Percentiles rank a stretch among this genome's conserved stretches.
These are phyloP conservation scores for Oscheius sp. DNA, from an alignment of 2,888 invertebrate genomes.

Conservation along the genomic window DNA sequence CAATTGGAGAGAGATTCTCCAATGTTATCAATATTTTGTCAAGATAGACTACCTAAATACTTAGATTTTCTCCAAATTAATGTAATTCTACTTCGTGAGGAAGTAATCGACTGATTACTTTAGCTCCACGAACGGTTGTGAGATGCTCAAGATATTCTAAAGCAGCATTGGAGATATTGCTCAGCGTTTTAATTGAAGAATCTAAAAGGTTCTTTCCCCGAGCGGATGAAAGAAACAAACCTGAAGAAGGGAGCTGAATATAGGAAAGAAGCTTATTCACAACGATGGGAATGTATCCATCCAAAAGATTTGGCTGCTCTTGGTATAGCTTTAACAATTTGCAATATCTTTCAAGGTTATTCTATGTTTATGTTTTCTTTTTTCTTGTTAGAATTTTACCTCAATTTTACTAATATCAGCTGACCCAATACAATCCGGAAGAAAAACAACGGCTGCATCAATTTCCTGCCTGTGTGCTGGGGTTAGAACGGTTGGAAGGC, in stretches of 20 bases:
- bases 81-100: conserved; percentile 45
- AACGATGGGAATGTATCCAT: conserved; percentile 53
- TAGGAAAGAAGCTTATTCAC: conserved; percentile 44
- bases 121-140: conserved; percentile 50
- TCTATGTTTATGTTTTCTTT: conserved; percentile 31
- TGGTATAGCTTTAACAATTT: conserved; percentile 54
- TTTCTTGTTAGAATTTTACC: not conserved
- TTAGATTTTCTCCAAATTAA: not conserved
- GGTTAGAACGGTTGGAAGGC: conserved; percentile 41
- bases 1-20: conserved; percentile 36
- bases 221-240: conserved; percentile 15
- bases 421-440: not conserved
- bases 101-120: conserved; percentile 45
- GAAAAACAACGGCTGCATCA: conserved; percentile 17
- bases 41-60: conserved; percentile 49
- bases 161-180: conserved; percentile 33
- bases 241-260: conserved; percentile 36
- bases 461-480: conserved; percentile 40
- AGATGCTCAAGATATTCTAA: conserved; percentile 41
- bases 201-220: not conserved
- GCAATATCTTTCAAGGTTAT: conserved; percentile 40
- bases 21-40: conserved; percentile 51
- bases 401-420: not conserved
- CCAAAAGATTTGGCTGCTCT: conserved; percentile 62
- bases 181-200: not conserved